Base-by-base conservation (phyloP, 1,140 invertebrate species). In the Drosophila oshimai region DNA sequence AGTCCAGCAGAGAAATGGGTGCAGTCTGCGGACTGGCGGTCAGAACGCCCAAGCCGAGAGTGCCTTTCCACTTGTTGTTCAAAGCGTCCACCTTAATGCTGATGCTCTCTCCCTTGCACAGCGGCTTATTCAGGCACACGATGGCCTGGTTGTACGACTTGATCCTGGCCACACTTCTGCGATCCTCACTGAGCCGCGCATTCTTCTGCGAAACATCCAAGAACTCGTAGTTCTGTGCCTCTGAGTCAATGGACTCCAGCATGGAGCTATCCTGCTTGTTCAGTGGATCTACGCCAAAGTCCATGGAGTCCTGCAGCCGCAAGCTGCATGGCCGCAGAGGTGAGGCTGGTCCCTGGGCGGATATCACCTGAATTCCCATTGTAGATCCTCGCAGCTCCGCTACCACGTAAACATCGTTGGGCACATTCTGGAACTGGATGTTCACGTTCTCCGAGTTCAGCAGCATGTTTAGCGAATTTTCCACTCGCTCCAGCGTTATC, bases 401-500 rank as follows among this genome's bases (percentile, higher is more conserved):
- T 13, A 70, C 76, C 7, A 84, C 79, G 39, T 80, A 84, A 0
- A 84, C 81, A 55, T 86, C 94, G 90, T 95, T 95, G 15, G 95
- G 95, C 60, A 96, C 92, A 87, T 95, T 94, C n/a, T 93, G 92
- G 15, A 95, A 95, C 17, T 95, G 95, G n/a, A 95, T 93, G n/a
- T 96, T 95, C 89, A 97, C 93, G 80, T 97, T 96, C 91, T 96
- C 95, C 0, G 96, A 95, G 91, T 98, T 97, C 1, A 98, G 92
- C 55, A 93, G 93, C 42, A 94, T 92, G 39, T 93, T 93, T 0
- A 95, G 3, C 91, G 92, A 62, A 94, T 94, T 45, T 91, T 91
- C 10, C 92, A 94, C 74, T 92, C 79, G 92, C 75, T 95, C 94
- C 9, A 95, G 74, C 1, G 95, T 94, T 10, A 96, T 92, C 46